Percentiles rank a stretch among this genome's conserved stretches.
Evolutionary conservation across 2,113 vertebrate species (phyloP).

Genomic region (Oncorhynchus masou): DNA sequence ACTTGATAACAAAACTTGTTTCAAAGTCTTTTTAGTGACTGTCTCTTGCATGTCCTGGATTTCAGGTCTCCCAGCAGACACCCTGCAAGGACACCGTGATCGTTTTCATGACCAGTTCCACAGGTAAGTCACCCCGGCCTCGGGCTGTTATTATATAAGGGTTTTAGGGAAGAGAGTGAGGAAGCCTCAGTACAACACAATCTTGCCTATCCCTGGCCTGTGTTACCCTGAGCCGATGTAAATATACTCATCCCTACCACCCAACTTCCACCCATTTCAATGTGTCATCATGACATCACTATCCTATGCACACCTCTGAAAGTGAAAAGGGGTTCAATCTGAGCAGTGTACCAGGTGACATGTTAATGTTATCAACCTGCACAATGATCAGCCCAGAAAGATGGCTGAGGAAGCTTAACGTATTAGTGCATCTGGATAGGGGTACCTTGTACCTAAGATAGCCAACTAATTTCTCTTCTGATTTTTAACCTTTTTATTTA

Average conservation of each 20-base stretch:
- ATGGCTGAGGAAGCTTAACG: neutral
- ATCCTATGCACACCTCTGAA: neutral
- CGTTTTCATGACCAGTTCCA: conserved; percentile 96
- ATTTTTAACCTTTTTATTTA: too few species aligned
- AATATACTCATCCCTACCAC: conserved; percentile 21
- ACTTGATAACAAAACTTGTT: neutral
- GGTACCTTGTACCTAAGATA: too few species aligned
- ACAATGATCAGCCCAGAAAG: neutral
- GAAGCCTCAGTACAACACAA: conserved; percentile 13
- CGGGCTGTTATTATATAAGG: conserved; percentile 4
- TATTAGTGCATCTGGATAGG: neutral
- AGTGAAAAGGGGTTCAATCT: neutral
- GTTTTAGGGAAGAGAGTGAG: neutral
- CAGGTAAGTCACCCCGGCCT: conserved; percentile 73
- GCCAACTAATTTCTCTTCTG: too few species aligned
- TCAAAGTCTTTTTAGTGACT: neutral
- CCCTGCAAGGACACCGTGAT: conserved; percentile 92
- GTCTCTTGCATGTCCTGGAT: conserved; percentile 11
- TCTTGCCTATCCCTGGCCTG: conserved; percentile 19
- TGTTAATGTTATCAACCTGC: neutral
- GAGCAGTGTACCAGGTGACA: too few species aligned
- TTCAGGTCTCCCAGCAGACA: conserved; percentile 90
- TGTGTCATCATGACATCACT: neutral
- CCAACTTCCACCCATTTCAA: neutral
- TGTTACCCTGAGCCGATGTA: conserved; percentile 28